Conservation (phyloP, 1,140 invertebrate species). For the Formica selysi region DNA sequence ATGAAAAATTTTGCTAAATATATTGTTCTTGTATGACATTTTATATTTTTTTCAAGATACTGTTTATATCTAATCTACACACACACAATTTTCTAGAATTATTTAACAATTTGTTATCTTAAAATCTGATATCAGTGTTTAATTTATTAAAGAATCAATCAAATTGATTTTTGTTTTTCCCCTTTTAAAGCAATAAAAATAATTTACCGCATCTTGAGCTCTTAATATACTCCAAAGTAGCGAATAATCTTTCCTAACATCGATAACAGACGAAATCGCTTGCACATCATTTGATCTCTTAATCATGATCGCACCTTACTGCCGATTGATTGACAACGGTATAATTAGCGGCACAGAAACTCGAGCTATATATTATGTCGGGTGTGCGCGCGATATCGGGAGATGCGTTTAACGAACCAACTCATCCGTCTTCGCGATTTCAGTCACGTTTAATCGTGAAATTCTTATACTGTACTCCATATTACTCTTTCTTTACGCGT, state of each 20-base stretch:
- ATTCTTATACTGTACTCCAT: background rate
- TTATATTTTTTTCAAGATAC: background rate
- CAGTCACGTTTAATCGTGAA: conserved; percentile 49
- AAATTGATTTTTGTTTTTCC: background rate
- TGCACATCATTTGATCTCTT: conserved; percentile 75
- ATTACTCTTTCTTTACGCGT: conserved; percentile 5
- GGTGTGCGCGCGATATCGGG: conserved; percentile 49
- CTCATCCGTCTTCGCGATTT: conserved; percentile 66
- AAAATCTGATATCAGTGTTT: background rate
- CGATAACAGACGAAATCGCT: conserved; percentile 35
- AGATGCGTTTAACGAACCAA: conserved; percentile 57
- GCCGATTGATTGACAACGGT: conserved; percentile 73
- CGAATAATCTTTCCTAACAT: conserved; percentile 19
- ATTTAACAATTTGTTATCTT: background rate
- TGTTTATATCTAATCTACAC: background rate
- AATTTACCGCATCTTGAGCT: conserved; percentile 20
- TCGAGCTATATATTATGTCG: conserved; percentile 67
- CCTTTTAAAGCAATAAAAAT: background rate
- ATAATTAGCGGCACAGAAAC: conserved; percentile 74
- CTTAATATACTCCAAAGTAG: background rate
- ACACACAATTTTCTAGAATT: background rate
- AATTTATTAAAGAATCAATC: background rate
- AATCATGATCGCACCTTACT: conserved; percentile 72
- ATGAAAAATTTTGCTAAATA: background rate
- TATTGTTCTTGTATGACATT: background rate